phyloP scores from a whole-genome alignment of 2,797 vertebrate genomes.

The Neosalanx taihuensis region DNA sequence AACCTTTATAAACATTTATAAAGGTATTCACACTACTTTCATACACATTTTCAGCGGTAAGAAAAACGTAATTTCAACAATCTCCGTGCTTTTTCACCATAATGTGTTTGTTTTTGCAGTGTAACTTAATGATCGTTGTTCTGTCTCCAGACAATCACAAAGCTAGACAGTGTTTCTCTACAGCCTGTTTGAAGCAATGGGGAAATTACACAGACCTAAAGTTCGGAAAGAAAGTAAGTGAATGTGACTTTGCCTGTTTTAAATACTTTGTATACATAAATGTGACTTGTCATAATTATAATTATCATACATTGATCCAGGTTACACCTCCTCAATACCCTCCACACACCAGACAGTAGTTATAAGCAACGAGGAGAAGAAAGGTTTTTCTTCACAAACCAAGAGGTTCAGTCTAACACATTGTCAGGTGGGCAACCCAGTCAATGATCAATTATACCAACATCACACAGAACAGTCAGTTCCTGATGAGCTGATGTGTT shows the following conservation, averaged over 20 bases:
- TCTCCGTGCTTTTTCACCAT: no score
- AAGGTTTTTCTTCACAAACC: slow-evolving; percentile 70
- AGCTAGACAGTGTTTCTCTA: neutral
- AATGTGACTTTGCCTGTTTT: neutral
- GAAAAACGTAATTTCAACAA: neutral
- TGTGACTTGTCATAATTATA: neutral
- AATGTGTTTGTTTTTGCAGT: neutral
- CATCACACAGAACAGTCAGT: no score
- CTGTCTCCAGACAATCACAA: neutral
- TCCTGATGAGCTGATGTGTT: slow-evolving; percentile 33
- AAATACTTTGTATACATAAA: neutral
- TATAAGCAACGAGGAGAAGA: slow-evolving; percentile 56
- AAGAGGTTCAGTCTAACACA: slow-evolving; percentile 65
- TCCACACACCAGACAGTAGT: slow-evolving; percentile 51
- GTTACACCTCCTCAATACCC: slow-evolving; percentile 59
- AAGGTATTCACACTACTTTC: neutral
- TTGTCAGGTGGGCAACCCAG: slow-evolving; percentile 53
- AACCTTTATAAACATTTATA: neutral
- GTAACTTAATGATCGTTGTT: neutral
- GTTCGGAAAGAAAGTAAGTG: slow-evolving; percentile 43
- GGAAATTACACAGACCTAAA: slow-evolving; percentile 27
- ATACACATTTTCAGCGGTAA: neutral
- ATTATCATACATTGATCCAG: slow-evolving; percentile 13
- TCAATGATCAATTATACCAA: neutral
- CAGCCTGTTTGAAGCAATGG: slow-evolving; percentile 5